Base-by-base conservation (phyloP, 2,113 vertebrate genomes). In the Caretta caretta region DNA sequence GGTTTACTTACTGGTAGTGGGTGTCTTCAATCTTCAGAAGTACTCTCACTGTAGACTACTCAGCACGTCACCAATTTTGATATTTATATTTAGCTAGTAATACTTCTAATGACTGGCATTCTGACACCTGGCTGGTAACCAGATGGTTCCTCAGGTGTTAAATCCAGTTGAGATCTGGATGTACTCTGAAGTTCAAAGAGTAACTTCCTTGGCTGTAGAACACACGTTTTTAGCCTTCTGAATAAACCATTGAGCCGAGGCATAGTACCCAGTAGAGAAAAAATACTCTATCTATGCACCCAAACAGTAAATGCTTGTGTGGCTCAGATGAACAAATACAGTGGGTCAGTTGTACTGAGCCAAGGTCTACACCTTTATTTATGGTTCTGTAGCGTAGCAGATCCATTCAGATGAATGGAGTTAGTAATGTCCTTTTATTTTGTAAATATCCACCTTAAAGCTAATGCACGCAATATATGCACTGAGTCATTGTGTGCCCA, bases 41-140 rank as follows among this genome's bases (percentile, higher is more conserved):
- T 29, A 9, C n/a, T 1, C 75, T 80, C 80, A 81, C 80, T 54
- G 81, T 65, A 79, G 53, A 16, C 17, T 14, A 8, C 80, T 81
- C 84, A 59, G 82, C 29, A 3, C 0, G 0, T n/a, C 24, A 2
- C 48, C 31, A 29, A 51, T 38, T 11, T 0, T 1, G 13, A 54
- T 69, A 20, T 11, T 53, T 80, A n/a, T 93, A 94, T 94, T 94
- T 93, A 92, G 86, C 80, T 75, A 0, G 54, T 88, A 1, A 42
- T 84, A 25, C n/a, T 27, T 90, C 49, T 89, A 54, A 5, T 83
- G 75, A 57, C 83, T 0, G 50, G 8, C 8, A 1, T 57, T 89
- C 57, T 51, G 49, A 24, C 49, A 51, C 16, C 48, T 87, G 89
- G 25, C 75, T 89, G 1, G 51, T 80, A 51, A 86, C 54, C 65